Percentiles rank a stretch among this genome's conserved stretches.
phyloP scores from a whole-genome alignment of 1,140 invertebrate genomes.

The Drosophila arawakana region DNA sequence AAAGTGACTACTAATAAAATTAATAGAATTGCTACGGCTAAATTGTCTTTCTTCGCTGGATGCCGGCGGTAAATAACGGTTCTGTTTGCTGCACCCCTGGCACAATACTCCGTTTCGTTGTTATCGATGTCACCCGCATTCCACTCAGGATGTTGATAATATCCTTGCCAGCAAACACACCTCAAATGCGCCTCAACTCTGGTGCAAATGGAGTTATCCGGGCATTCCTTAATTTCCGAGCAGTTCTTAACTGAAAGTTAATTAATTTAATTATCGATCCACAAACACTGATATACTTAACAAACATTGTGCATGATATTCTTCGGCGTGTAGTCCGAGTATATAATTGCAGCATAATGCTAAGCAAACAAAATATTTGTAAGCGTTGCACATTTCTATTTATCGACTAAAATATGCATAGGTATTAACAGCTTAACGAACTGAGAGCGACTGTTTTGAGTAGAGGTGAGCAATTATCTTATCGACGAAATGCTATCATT shows the following conservation, averaged over 20 bases:
- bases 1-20: conserved; percentile 40
- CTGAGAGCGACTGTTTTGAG: conserved; percentile 14
- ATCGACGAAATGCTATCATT: conserved; percentile 30
- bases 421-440: conserved; percentile 15
- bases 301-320: conserved; percentile 18
- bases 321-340: conserved; percentile 4
- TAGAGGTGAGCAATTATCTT: conserved; percentile 27
- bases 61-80: conserved; percentile 14
- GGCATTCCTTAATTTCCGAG: conserved; percentile 24
- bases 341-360: conserved; percentile 9
- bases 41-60: conserved; percentile 23
- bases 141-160: conserved; percentile 29
- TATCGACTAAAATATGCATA: conserved; percentile 22
- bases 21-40: conserved; percentile 39
- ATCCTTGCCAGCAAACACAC: conserved; percentile 46
- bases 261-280: background rate
- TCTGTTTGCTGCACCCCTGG: conserved; percentile 26
- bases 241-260: conserved; percentile 37
- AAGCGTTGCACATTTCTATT: conserved; percentile 40
- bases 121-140: background rate
- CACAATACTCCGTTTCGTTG: conserved; percentile 31
- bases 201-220: conserved; percentile 35
- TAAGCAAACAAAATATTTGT: conserved; percentile 32
- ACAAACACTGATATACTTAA: conserved; percentile 1
- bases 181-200: conserved; percentile 12